phyloP scores from a whole-genome alignment of 53 echinoderm and acorn worm genomes.

The Stichopus horrens region DNA sequence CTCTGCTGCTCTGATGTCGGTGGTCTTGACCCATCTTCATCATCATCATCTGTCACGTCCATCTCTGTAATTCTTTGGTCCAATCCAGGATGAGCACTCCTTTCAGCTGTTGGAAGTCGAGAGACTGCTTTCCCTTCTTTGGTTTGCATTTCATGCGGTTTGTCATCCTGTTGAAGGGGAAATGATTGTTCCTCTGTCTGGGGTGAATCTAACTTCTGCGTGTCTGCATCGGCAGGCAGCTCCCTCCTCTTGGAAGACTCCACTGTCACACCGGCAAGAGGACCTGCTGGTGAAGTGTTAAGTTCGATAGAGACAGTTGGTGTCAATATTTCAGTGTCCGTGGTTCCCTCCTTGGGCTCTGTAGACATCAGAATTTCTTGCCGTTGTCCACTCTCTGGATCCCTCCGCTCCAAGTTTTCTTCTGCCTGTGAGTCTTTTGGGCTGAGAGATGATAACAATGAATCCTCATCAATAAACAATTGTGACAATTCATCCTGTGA shows the following conservation, averaged over 20 bases:
- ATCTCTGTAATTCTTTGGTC: no score
- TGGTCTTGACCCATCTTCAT: constrained; percentile 11
- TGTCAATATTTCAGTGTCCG: background rate
- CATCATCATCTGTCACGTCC: background rate
- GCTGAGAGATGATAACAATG: background rate
- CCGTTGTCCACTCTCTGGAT: background rate
- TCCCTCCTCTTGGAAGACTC: background rate
- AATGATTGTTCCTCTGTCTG: background rate
- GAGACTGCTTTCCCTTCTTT: background rate
- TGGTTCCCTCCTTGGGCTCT: no score
- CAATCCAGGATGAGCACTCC: background rate
- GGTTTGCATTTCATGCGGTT: background rate
- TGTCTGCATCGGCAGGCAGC: background rate
- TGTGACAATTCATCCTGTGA: background rate
- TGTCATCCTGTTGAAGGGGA: background rate
- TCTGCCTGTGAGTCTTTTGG: background rate
- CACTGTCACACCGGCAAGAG: background rate
- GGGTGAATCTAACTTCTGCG: background rate
- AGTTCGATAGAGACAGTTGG: background rate
- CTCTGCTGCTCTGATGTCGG: background rate
- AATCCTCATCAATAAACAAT: background rate
- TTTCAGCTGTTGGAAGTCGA: background rate
- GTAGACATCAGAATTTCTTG: no score
- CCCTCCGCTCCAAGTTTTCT: background rate
- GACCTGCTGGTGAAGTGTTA: background rate